Percentiles rank a stretch among this genome's conserved stretches.
Conservation (phyloP, 2,888 invertebrate species). For the Pristionchus exspectatus region DNA sequence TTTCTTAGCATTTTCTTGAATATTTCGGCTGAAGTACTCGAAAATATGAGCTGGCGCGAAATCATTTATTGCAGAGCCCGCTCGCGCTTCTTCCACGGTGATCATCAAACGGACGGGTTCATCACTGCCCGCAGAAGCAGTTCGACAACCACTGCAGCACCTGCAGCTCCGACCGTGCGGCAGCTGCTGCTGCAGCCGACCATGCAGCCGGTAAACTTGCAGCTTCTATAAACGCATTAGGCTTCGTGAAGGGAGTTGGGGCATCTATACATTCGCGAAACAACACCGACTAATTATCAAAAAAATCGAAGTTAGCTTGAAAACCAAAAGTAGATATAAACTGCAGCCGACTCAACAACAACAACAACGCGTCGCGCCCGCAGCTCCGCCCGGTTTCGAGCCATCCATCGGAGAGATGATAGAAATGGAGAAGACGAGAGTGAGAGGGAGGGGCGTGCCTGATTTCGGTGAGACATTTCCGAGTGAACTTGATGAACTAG, state of each 20-base stretch:
- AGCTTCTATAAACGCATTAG: too few species aligned
- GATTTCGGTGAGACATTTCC: slow-evolving; percentile 22
- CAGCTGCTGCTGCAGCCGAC: slow-evolving; percentile 13
- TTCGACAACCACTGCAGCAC: not conserved
- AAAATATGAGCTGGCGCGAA: not conserved
- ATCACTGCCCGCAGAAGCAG: not conserved
- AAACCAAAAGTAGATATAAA: too few species aligned
- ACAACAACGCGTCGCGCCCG: not conserved
- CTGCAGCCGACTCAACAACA: not conserved
- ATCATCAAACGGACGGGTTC: not conserved
- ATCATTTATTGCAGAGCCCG: slow-evolving; percentile 9
- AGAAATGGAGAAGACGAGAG: slow-evolving; percentile 27
- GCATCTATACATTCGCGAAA: too few species aligned
- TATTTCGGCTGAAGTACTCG: too few species aligned
- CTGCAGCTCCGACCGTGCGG: not conserved
- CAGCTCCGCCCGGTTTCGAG: slow-evolving; percentile 9
- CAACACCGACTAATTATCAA: too few species aligned
- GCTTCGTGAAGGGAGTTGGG: too few species aligned
- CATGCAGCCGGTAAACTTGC: not conserved
- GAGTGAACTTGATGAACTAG: too few species aligned
- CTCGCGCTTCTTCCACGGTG: slow-evolving; percentile 36
- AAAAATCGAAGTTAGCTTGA: too few species aligned
- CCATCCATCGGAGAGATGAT: not conserved
- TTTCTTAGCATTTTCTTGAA: too few species aligned
- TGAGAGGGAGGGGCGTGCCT: not conserved